phyloP scores from a whole-genome alignment of 2,888 invertebrate species.

The Synanthedon tipuliformis region DNA sequence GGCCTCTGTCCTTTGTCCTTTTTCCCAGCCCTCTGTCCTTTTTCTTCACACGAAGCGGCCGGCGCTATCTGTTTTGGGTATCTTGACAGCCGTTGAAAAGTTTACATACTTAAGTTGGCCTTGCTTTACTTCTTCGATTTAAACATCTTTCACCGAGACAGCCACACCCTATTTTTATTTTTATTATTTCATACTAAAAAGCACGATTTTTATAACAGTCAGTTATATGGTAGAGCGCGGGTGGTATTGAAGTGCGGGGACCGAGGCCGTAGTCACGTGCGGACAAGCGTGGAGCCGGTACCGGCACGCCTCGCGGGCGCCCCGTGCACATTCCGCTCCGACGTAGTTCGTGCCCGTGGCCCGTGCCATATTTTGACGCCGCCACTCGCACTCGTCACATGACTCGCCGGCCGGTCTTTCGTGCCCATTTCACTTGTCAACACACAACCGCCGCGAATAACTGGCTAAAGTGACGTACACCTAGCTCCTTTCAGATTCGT shows the following conservation, averaged over 20 bases:
- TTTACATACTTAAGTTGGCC: no score
- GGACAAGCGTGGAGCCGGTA: conserved; percentile 35
- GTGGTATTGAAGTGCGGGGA: conserved; percentile 12
- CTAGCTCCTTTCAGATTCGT: conserved; percentile 3
- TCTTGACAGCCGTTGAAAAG: no score
- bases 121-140: no score
- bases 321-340: conserved; percentile 36
- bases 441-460: conserved; percentile 30
- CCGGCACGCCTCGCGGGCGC: conserved; percentile 2
- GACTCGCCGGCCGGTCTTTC: conserved; percentile 36
- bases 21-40: no score
- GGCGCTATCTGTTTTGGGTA: no score
- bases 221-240: conserved; percentile 12
- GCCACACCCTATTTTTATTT: no score
- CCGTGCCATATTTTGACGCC: conserved; percentile 43
- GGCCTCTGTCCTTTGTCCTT: no score
- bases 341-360: conserved; percentile 18
- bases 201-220: conserved; percentile 8
- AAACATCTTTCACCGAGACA: no score
- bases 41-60: no score
- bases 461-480: conserved; percentile 19
- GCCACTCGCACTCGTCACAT: conserved; percentile 30
- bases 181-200: no score
- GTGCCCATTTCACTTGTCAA: conserved; percentile 1
- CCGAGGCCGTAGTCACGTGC: conserved; percentile 36